Base-by-base conservation (phyloP, 1,140 invertebrate genomes). In the Drosophila athabasca region DNA sequence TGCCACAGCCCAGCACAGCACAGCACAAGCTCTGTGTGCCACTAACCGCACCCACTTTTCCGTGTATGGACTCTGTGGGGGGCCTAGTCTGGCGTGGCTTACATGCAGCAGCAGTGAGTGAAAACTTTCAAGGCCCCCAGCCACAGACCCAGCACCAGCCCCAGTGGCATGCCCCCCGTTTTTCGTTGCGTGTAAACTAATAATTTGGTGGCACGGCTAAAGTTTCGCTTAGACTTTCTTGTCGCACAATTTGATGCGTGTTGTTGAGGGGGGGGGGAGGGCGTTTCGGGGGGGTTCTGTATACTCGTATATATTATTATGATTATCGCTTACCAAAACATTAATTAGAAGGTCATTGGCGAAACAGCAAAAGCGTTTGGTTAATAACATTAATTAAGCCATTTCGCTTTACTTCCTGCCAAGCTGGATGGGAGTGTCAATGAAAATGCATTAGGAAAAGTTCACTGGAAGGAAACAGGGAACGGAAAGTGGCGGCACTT, bases 351-450 rank as follows among this genome's bases (percentile, higher is more conserved):
- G 76, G 39, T 59, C 81, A 77, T 78, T 62, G 69, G 66, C 57
- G 60, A 79, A 35, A 66, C 73, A 59, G 50, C 62, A 17, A 46
- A 24, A 49, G 24, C 50, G 11, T 39, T 39, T 65, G 62, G 62
- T 67, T 79, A 88, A 88, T 88, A 73, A 76, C 69, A 87, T 88
- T 69, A 87, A 82, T 80, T 87, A 87, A 88, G 62, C 55, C 68
- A 64, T 81, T 80, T 57, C 49, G 51, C 50, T 46, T 65, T 19
- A 19, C 17, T 19, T 19, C 17, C 17, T 19, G 17, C 17, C 17
- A 19, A 19, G 61, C 29, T 24, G 22, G 11, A 39, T 55, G 13
- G 5, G 44, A 55, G 62, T 69, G 66, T 69, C 65, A 58, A 69
- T 69, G 52, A 17, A 57, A 49, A 0, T 26, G 26, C 26, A 58